Evolutionary conservation across 2,888 invertebrate genomes (phyloP).

Genomic region (Lycocerus yunnanus): DNA sequence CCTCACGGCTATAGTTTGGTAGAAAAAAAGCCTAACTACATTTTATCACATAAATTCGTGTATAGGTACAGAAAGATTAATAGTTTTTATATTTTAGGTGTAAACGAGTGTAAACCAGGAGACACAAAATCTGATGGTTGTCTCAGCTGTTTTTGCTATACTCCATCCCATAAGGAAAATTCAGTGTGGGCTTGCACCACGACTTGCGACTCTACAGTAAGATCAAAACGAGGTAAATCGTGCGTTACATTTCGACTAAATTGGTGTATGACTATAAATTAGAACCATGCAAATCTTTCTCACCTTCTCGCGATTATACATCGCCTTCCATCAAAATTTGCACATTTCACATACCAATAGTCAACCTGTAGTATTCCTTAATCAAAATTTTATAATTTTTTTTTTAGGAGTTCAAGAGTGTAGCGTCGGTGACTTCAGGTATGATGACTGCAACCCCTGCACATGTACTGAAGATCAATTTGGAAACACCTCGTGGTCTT

Average conservation of each 20-base stretch:
- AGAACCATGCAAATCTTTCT: too few species aligned
- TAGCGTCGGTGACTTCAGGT: slow-evolving; percentile 46
- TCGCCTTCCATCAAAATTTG: too few species aligned
- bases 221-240: not conserved
- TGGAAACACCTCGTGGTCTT: not conserved
- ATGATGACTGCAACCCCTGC: slow-evolving; percentile 58
- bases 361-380: too few species aligned
- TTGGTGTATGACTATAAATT: too few species aligned
- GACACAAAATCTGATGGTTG: slow-evolving; percentile 34
- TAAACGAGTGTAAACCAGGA: slow-evolving; percentile 30
- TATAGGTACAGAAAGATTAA: not conserved
- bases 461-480: slow-evolving; percentile 49
- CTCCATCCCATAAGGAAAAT: slow-evolving; percentile 39
- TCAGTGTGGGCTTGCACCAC: slow-evolving; percentile 58
- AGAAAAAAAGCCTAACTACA: too few species aligned
- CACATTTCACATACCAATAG: too few species aligned
- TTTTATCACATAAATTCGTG: too few species aligned
- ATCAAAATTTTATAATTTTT: not conserved
- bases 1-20: too few species aligned
- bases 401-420: slow-evolving; percentile 34
- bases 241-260: too few species aligned
- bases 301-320: too few species aligned
- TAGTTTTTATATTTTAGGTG: slow-evolving; percentile 10
- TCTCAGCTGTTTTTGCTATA: slow-evolving; percentile 40
- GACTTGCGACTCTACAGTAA: not conserved